phyloP scores from a whole-genome alignment of 1,140 invertebrate genomes.

The Bicyclus anynana region DNA sequence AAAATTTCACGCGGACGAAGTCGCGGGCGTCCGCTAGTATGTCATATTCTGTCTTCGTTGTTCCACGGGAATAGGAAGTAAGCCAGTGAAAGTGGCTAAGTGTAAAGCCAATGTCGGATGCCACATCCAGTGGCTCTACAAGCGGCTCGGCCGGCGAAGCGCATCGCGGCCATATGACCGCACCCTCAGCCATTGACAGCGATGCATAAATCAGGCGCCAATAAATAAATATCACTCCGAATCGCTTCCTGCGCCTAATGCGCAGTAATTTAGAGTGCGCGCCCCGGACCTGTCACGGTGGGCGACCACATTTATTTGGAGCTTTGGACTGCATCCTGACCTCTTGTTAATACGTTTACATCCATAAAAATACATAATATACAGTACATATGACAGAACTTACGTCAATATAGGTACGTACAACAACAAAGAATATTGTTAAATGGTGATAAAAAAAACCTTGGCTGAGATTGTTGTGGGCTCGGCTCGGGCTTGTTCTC shows the following conservation, averaged over 20 bases:
- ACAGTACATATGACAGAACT: too few species aligned
- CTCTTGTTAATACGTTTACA: background rate
- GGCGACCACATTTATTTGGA: constrained; percentile 6
- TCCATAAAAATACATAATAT: background rate
- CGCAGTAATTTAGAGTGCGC: constrained; percentile 38
- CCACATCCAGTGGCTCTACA: constrained; percentile 20
- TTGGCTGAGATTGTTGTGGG: too few species aligned
- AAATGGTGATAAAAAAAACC: too few species aligned
- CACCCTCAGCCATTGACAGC: constrained; percentile 55
- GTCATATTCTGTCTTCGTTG: too few species aligned
- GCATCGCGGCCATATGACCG: constrained; percentile 51
- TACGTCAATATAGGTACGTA: too few species aligned
- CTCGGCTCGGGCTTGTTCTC: background rate
- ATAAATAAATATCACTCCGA: constrained; percentile 64
- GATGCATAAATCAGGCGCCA: constrained; percentile 67
- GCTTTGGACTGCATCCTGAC: background rate
- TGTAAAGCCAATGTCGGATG: constrained; percentile 6
- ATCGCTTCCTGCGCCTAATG: constrained; percentile 54
- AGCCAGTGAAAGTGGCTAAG: too few species aligned
- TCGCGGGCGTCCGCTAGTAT: too few species aligned
- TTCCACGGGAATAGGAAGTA: too few species aligned
- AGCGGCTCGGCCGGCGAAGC: constrained; percentile 32
- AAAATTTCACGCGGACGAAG: too few species aligned
- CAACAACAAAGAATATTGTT: too few species aligned
- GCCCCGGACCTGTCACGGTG: constrained; percentile 19